A percentile compares a stretch with the other conserved stretches of the same genome.
phyloP scores from a whole-genome alignment of 2,797 vertebrate species.

The Emys orbicularis region DNA sequence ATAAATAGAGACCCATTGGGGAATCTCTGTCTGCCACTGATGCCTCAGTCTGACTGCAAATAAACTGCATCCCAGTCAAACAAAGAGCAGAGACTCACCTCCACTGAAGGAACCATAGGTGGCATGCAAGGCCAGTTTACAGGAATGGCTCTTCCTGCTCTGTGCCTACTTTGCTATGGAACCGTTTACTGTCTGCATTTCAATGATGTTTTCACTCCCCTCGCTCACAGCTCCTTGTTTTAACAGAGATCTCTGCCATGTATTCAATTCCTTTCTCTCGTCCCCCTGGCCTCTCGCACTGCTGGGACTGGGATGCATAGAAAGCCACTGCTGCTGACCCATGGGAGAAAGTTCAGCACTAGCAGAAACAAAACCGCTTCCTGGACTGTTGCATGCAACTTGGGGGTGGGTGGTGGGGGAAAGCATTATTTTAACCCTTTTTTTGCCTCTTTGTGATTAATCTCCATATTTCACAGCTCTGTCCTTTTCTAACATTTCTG shows the following conservation, averaged over 20 bases:
- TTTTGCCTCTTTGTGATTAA: fast-evolving
- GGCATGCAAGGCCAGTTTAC: slow-evolving; percentile 59
- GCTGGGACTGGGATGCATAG: background rate
- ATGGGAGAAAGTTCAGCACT: background rate
- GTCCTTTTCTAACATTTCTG: fast-evolving
- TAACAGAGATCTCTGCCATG: fast-evolving
- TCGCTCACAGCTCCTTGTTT: background rate
- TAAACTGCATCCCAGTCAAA: background rate
- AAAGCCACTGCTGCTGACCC: background rate
- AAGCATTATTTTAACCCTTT: background rate
- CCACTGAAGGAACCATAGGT: slow-evolving; percentile 43
- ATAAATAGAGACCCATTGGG: fast-evolving
- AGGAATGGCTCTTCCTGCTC: background rate
- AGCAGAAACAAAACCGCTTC: background rate
- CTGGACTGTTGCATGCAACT: background rate
- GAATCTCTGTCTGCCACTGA: background rate
- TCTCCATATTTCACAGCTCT: fast-evolving
- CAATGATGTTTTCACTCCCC: slow-evolving; percentile 26
- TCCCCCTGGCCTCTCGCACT: background rate
- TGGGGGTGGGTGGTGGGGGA: fast-evolving
- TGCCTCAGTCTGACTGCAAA: slow-evolving; percentile 22
- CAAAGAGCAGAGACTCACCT: background rate
- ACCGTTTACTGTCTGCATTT: slow-evolving; percentile 54
- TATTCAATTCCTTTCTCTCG: background rate
- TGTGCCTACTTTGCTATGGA: background rate